phyloP scores from a whole-genome alignment of 2,888 invertebrate genomes.

The Nysson spinosus region DNA sequence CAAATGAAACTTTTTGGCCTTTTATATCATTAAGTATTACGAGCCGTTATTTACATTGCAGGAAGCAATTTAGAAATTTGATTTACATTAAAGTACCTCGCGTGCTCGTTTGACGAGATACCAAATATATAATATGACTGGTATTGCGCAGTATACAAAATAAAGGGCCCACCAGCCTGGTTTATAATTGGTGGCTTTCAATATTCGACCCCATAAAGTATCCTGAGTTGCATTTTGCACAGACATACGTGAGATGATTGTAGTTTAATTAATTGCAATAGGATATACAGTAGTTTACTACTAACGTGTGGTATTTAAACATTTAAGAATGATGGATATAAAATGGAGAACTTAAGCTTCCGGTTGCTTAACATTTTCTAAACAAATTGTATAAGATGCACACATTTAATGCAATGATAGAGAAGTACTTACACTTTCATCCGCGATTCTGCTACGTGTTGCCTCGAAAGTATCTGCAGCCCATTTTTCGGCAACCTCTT shows the following conservation, averaged over 20 bases:
- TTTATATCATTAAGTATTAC: no score
- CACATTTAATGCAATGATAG: no score
- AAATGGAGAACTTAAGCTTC: no score
- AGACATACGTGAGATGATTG: no score
- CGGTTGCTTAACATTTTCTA: no score
- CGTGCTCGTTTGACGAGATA: conserved; percentile 83
- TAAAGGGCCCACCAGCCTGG: conserved; percentile 91
- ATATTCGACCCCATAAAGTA: conserved; percentile 86
- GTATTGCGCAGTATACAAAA: conserved; percentile 86
- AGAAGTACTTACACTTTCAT: conserved; percentile 85
- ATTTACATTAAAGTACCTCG: conserved; percentile 80
- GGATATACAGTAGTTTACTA: no score
- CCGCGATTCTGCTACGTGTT: conserved; percentile 89
- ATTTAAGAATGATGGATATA: no score
- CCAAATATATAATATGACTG: conserved; percentile 83
- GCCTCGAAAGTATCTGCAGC: conserved; percentile 90
- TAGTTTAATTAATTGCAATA: no score
- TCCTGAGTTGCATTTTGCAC: conserved; percentile 74
- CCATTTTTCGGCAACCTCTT: conserved; percentile 86
- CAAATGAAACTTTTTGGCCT: no score
- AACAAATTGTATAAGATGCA: no score
- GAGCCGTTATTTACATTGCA: no score
- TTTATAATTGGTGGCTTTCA: conserved; percentile 86
- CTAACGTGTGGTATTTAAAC: no score
- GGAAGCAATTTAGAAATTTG: conserved; percentile 5